Base-by-base conservation (phyloP, 2,113 vertebrate species). In the Hippolais icterina region DNA sequence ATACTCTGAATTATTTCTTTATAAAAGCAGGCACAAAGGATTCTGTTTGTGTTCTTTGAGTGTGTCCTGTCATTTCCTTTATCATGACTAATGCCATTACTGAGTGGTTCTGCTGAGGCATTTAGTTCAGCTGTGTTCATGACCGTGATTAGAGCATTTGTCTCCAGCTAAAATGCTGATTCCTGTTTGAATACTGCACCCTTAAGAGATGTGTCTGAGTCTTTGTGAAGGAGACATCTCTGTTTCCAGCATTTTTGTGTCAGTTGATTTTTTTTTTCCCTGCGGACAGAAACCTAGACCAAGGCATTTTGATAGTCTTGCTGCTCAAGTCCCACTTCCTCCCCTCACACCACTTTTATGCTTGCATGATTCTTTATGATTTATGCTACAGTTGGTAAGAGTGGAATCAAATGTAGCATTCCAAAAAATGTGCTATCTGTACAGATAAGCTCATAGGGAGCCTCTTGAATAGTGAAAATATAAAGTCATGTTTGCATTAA, bases 111-210 rank as follows among this genome's bases (percentile, higher is more conserved):
- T 96, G 94, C 88, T 93, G 90, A 96, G 94, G 39, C 72, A 66
- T 77, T 92, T 83, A 71, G 72, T 92, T 96, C 90, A 89, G 85
- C 59, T 81, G 68, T 84, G 84, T 89, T 89, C 79, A 68, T 81
- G 82, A 65, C 86, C 0, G 0, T 92, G 92, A 92, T 96, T 90
- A 96, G 76, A 79, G 92, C 72, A 57, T 96, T 96, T 96, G 76
- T 96, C 86, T 96, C 64, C 44, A 79, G 90, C 49, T 90, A 90
- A 96, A 96, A 92, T 87, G 96, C 88, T 96, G 96, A 94, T 93
- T 89, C 83, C 87, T 83, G 33, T 89, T 92, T 93, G 77, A 92
- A 69, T 71, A 52, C 68, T 84, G 68, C 31, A 39, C 52, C 78
- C 41, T 57, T 39, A 63, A 88, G 76, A 90, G 71, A 93, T 90